These are phyloP conservation scores for Apamea anceps DNA, from an alignment of 2,888 invertebrate species.

Conservation along the genomic window DNA sequence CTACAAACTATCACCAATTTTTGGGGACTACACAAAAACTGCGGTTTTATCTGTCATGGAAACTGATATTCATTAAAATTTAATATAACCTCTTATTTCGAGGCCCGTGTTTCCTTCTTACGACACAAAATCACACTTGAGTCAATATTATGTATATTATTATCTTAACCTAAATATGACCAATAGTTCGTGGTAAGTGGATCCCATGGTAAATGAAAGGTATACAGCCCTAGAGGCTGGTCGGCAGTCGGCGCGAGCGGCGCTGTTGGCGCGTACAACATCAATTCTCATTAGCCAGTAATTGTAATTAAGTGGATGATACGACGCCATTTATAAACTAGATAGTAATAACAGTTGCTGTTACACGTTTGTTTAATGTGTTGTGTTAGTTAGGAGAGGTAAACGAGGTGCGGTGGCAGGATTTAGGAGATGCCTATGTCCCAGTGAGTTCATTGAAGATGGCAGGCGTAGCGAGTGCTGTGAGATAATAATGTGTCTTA, in stretches of 20 bases:
- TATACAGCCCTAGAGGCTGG: neutral
- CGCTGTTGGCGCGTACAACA: constrained; percentile 32
- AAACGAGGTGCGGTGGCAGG: too few relatives aligned
- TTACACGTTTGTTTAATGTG: neutral
- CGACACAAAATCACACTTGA: neutral
- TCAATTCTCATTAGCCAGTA: constrained; percentile 46
- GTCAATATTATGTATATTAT: constrained; percentile 6
- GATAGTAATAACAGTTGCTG: constrained; percentile 1
- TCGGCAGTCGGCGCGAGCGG: constrained; percentile 3
- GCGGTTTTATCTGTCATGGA: neutral
- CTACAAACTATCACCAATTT: neutral
- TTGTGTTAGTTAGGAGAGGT: neutral
- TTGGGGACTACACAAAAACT: neutral
- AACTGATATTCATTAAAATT: neutral
- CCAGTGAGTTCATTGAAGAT: neutral
- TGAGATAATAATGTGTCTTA: neutral
- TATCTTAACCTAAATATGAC: constrained; percentile 2
- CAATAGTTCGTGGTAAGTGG: constrained; percentile 7
- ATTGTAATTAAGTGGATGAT: constrained; percentile 35
- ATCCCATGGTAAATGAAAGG: constrained; percentile 20
- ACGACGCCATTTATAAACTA: constrained; percentile 24
- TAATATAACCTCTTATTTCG: neutral
- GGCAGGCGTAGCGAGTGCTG: too few relatives aligned
- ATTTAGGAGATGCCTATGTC: neutral
- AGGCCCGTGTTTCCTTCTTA: neutral